Conservation (phyloP, 1,140 invertebrate species). For the Trachelipus rathkii region DNA sequence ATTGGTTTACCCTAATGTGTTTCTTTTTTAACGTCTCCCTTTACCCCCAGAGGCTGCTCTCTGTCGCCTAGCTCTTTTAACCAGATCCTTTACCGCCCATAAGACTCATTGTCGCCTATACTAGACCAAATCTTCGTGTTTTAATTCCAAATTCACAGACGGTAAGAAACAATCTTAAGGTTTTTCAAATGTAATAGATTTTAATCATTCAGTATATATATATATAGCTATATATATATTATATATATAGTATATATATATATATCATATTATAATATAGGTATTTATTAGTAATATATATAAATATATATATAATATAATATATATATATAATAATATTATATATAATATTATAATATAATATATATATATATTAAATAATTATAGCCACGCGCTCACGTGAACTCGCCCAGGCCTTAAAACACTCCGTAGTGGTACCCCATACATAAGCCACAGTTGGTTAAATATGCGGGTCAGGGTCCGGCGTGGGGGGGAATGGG, state of each 20-base stretch:
- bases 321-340: too few species aligned
- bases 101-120: constrained; percentile 66
- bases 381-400: constrained; percentile 21
- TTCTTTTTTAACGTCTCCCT: constrained; percentile 53
- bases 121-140: constrained; percentile 68
- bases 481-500: constrained; percentile 16
- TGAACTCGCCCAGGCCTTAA: constrained; percentile 46
- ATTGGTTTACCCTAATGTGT: constrained; percentile 81
- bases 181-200: too few species aligned
- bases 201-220: too few species aligned
- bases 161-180: too few species aligned
- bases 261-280: too few species aligned
- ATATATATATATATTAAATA: neutral
- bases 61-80: constrained; percentile 39
- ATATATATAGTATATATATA: too few species aligned
- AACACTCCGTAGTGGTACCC: constrained; percentile 75
- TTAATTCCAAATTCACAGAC: constrained; percentile 68
- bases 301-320: too few species aligned
- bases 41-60: constrained; percentile 38
- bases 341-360: neutral
- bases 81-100: constrained; percentile 63
- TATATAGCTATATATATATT: too few species aligned
- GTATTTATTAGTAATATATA: too few species aligned
- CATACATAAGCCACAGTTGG: constrained; percentile 59
- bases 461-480: neutral